Evolutionary conservation across 2,797 vertebrate species (phyloP).

Genomic region (Numenius phaeopus): DNA sequence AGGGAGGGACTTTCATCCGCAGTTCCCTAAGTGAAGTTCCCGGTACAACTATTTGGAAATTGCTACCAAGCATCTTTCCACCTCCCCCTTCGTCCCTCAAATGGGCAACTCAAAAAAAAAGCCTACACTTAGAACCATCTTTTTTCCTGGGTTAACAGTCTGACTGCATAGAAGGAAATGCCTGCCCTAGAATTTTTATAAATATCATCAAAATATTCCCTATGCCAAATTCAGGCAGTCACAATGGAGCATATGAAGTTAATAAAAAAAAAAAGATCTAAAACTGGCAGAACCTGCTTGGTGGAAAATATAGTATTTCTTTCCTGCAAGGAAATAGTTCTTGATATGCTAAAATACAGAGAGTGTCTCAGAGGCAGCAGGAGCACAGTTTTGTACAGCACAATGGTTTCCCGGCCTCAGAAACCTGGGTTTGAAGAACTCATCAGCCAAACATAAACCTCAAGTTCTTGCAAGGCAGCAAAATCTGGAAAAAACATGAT

Average conservation of each 20-base stretch:
- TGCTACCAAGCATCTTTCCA: not conserved
- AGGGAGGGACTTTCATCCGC: not conserved
- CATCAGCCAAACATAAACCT: not conserved
- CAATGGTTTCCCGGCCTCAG: not conserved
- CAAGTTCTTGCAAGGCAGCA: not conserved
- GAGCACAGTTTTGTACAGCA: not conserved
- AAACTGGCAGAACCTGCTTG: not conserved
- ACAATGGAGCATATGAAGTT: slow-evolving; percentile 47
- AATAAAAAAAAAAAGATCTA: slow-evolving; percentile 3
- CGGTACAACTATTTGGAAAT: not conserved
- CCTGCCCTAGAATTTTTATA: slow-evolving; percentile 15
- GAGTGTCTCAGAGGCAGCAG: not conserved
- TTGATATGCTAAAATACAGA: slow-evolving; percentile 21
- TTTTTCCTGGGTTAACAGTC: not conserved
- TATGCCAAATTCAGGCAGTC: not conserved
- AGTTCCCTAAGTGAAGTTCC: not conserved
- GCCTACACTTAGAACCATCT: not conserved
- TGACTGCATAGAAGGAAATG: not conserved
- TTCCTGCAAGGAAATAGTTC: slow-evolving; percentile 43
- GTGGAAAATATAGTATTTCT: slow-evolving; percentile 3
- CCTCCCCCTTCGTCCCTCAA: not conserved
- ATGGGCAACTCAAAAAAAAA: not conserved
- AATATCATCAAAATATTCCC: slow-evolving; percentile 7
- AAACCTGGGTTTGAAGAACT: not conserved
- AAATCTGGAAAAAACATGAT: not conserved